Conservation (phyloP, 2,888 invertebrate species). For the Pilophorus perplexus region DNA sequence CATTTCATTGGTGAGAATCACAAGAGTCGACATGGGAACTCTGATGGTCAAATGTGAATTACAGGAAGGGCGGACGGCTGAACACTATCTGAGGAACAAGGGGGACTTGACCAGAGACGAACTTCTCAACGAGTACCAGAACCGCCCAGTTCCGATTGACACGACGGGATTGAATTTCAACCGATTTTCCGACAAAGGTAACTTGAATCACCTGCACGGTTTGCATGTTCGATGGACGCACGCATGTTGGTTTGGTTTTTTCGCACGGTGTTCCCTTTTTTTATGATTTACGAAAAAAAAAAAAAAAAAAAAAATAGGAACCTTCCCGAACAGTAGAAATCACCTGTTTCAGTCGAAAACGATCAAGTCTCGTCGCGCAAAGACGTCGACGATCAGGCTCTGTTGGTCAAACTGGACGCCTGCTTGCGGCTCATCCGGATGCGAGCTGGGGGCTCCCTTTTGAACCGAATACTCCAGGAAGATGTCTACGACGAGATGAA, state of each 20-base stretch:
- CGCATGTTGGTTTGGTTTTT: neutral
- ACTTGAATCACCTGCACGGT: neutral
- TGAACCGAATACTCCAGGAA: constrained; percentile 60
- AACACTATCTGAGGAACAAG: constrained; percentile 72
- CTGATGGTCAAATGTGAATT: neutral
- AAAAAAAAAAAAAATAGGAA: no score
- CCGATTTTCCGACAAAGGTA: constrained; percentile 47
- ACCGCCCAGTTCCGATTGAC: constrained; percentile 41
- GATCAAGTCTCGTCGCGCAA: constrained; percentile 73
- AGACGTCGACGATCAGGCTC: constrained; percentile 66
- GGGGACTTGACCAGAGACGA: constrained; percentile 73
- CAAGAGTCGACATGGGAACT: neutral
- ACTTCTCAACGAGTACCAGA: constrained; percentile 57
- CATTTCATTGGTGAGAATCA: no score
- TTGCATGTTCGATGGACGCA: constrained; percentile 9
- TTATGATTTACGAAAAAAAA: neutral
- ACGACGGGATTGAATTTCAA: constrained; percentile 43
- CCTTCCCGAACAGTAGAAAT: constrained; percentile 11
- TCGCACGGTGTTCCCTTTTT: no score
- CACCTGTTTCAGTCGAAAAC: constrained; percentile 62
- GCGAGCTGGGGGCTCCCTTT: constrained; percentile 29
- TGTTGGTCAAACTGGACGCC: constrained; percentile 69
- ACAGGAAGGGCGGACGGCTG: constrained; percentile 79
- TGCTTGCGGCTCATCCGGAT: constrained; percentile 57
- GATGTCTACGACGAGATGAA: constrained; percentile 72